Conservation (phyloP, 2,113 vertebrate genomes). For the Phylloscopus trochiloides region DNA sequence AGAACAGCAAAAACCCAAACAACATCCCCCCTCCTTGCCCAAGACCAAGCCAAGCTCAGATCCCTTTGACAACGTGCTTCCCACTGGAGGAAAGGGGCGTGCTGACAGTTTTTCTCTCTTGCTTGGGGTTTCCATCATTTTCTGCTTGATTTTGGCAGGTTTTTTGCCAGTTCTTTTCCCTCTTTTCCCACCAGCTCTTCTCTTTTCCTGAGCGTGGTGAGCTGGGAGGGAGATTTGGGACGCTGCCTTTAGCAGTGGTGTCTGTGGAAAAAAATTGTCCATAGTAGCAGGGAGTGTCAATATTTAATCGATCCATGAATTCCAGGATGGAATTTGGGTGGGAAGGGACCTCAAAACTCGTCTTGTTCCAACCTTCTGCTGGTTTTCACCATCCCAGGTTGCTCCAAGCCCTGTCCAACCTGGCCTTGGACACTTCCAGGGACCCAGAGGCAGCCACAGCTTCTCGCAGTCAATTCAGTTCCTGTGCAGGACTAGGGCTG, state of each 20-base stretch:
- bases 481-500: rapidly evolving
- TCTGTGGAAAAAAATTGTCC: neutral
- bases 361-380: neutral
- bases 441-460: neutral
- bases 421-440: neutral
- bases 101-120: neutral
- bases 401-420: rapidly evolving
- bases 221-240: neutral
- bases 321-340: neutral
- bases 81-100: rapidly evolving
- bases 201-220: neutral
- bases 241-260: rapidly evolving
- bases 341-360: neutral
- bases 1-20: too few species aligned
- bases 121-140: neutral
- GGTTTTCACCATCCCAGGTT: rapidly evolving
- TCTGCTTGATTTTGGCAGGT: neutral
- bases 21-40: too few species aligned
- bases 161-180: neutral
- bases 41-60: neutral
- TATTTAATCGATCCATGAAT: neutral
- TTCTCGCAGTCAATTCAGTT: rapidly evolving
- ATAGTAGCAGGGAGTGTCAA: rapidly evolving
- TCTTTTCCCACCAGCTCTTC: neutral
- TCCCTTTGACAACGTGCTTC: neutral